Percentiles rank a stretch among this genome's conserved stretches.
Conservation (phyloP, 1,140 invertebrate genomes). For the Dufourea novaeangliae region DNA sequence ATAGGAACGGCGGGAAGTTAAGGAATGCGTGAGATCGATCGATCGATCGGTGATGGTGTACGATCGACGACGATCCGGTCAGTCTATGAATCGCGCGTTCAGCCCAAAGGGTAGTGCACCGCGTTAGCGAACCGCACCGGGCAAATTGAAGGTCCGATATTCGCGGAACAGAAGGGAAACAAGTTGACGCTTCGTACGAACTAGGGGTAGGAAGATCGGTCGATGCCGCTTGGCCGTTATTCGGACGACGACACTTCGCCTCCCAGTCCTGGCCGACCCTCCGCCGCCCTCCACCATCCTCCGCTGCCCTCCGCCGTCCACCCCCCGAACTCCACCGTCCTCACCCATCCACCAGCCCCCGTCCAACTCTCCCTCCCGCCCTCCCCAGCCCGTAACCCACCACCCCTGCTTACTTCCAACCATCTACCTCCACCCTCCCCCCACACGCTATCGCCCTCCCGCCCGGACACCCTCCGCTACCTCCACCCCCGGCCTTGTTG, state of each 20-base stretch:
- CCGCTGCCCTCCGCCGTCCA: slow-evolving; percentile 54
- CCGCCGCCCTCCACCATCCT: slow-evolving; percentile 43
- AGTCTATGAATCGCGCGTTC: slow-evolving; percentile 25
- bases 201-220: slow-evolving; percentile 80
- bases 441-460: slow-evolving; percentile 29
- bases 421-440: slow-evolving; percentile 48
- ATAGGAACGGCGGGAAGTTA: not conserved
- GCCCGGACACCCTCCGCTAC: slow-evolving; percentile 53
- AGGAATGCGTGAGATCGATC: not conserved
- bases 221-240: slow-evolving; percentile 82
- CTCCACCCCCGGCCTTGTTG: slow-evolving; percentile 63
- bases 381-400: slow-evolving; percentile 64
- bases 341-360: slow-evolving; percentile 60
- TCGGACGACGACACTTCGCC: slow-evolving; percentile 82
- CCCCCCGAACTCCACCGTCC: slow-evolving; percentile 55
- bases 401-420: slow-evolving; percentile 60
- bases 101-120: slow-evolving; percentile 59
- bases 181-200: slow-evolving; percentile 79
- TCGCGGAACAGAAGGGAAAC: slow-evolving; percentile 80
- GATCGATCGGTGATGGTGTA: not conserved
- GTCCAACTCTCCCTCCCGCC: slow-evolving; percentile 44
- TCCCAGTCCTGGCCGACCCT: slow-evolving; percentile 72
- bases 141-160: slow-evolving; percentile 82
- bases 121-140: slow-evolving; percentile 77
- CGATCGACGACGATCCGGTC: slow-evolving; percentile 14